Base-by-base conservation (phyloP, 2,113 vertebrate genomes). In the Brachypodius melanocephalos region DNA sequence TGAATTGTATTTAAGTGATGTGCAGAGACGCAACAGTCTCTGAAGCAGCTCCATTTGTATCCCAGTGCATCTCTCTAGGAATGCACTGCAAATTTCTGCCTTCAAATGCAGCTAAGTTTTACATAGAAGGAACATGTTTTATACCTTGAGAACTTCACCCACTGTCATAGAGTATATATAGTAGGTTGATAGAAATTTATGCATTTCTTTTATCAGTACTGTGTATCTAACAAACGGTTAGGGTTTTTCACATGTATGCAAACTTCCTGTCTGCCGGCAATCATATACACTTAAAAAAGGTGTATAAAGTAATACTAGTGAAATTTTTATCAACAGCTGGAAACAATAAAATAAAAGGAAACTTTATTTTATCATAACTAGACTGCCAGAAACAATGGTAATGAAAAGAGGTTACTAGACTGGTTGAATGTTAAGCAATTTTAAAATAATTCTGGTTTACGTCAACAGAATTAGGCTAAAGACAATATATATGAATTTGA, bases 351-450 rank as follows among this genome's bases (percentile, higher is more conserved):
- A 55, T 71, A 74, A 91, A 25, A 52, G 32, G 48, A 90, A 92
- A 63, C 42, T 80, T 96, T 94, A 83, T 95, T 96, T 96, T 93
- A 77, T 52, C 78, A 87, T 94, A 96, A 91, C 90, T 95, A 88
- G 69, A 88, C 72, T 96, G 58, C 89, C 95, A 93, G 76, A 72
- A 88, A 19, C 38, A 86, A 74, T 93, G 73, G 17, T 87, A 77
- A 74, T 96, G 16, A 66, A 61, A 83, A 71, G n/a, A 55, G 28
- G 34, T 77, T 88, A 16, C 6, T 71, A 31, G 34, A 62, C 12
- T 74, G 21, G 14, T 46, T 43, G 17, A 52, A n/a, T 36, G 5
- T 61, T 67, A 16, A 63, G 7, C 12, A 72, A 36, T 72, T 93
- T 74, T 1, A 34, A 83, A 84, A 45, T 52, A 68, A 31, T 77